Percentiles rank a stretch among this genome's conserved stretches.
Evolutionary conservation across 2,113 vertebrate species (phyloP).

Genomic region (Neolamprologus modestus): DNA sequence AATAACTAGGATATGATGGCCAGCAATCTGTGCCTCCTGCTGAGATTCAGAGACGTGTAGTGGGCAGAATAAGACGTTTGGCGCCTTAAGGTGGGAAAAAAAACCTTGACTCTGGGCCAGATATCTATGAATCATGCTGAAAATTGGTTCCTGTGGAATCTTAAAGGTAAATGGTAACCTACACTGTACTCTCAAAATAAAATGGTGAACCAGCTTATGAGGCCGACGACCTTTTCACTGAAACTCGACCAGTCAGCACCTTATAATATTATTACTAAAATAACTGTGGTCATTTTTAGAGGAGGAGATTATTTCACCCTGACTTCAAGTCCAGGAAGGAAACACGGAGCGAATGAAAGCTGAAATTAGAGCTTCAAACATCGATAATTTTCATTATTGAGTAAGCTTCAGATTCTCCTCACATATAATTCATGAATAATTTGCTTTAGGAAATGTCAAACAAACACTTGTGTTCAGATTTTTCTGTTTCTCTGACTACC

Average conservation of each 20-base stretch:
- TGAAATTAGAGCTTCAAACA: not conserved
- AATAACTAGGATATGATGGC: constrained; percentile 44
- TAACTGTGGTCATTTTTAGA: not conserved
- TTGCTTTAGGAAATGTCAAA: not conserved
- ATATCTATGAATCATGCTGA: constrained; percentile 20
- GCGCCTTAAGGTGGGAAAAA: not conserved
- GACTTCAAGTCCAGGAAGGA: not conserved
- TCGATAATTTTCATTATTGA: not conserved
- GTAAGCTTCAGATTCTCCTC: not conserved
- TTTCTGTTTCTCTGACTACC: not conserved
- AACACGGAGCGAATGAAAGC: not conserved
- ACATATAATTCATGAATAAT: not conserved
- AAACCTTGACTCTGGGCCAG: not conserved
- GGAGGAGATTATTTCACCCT: not conserved
- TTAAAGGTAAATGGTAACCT: constrained; percentile 22
- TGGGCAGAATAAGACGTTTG: constrained; percentile 14
- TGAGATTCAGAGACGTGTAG: constrained; percentile 28
- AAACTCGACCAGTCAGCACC: not conserved
- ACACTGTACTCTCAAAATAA: not conserved
- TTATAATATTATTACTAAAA: not conserved
- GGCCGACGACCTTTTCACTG: not conserved
- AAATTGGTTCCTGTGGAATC: constrained; percentile 26
- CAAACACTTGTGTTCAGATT: not conserved
- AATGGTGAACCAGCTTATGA: constrained; percentile 6
- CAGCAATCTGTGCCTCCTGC: constrained; percentile 45